These are phyloP conservation scores for Cerastis leucographa DNA, from an alignment of 2,888 invertebrate species.

Conservation along the genomic window DNA sequence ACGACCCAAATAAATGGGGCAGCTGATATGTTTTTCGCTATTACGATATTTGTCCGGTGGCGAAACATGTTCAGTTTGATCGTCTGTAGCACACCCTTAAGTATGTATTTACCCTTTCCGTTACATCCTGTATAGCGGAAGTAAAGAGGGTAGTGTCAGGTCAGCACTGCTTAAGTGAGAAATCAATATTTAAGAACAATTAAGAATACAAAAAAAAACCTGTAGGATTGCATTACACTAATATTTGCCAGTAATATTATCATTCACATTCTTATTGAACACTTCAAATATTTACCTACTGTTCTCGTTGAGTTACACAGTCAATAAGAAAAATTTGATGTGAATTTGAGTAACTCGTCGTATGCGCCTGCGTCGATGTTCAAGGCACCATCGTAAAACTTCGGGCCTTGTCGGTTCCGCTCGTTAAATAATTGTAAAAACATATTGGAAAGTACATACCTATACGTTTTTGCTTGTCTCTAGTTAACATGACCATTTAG, in stretches of 20 bases:
- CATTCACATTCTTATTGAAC: conserved; percentile 37
- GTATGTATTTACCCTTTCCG: no score
- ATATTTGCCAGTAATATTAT: conserved; percentile 42
- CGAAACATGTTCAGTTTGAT: no score
- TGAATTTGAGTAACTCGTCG: conserved; percentile 64
- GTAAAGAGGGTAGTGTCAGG: background rate
- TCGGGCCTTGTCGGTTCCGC: conserved; percentile 75
- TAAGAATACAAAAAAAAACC: conserved; percentile 16
- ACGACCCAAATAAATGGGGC: no score
- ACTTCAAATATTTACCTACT: conserved; percentile 54
- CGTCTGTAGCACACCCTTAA: no score
- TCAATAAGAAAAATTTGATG: conserved; percentile 61
- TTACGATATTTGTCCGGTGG: no score
- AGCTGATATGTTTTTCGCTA: no score
- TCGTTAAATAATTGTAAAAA: conserved; percentile 75
- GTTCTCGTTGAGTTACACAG: conserved; percentile 43
- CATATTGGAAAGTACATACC: conserved; percentile 70
- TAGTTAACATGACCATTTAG: conserved; percentile 56
- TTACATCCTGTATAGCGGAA: no score
- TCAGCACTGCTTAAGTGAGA: conserved; percentile 5
- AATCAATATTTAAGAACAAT: conserved; percentile 41
- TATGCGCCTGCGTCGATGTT: conserved; percentile 45
- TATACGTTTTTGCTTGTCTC: conserved; percentile 53
- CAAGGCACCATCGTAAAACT: conserved; percentile 72
- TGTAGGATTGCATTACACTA: background rate